Conservation (phyloP, 2,888 invertebrate genomes). For the Eretmocerus hayati region DNA sequence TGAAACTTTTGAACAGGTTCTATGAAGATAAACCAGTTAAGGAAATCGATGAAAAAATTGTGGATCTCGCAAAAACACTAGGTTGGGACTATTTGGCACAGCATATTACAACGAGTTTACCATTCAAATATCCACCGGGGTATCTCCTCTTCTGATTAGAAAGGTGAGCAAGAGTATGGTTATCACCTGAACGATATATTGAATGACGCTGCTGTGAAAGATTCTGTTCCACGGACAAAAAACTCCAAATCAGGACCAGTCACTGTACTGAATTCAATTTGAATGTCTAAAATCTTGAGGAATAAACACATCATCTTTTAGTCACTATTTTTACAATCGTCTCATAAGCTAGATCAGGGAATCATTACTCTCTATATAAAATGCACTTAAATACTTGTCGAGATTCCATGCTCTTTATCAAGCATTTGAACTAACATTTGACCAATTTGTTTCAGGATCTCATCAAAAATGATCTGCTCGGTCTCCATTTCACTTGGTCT, state of each 20-base stretch:
- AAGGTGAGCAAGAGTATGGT: conserved; percentile 9
- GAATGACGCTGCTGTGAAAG: too few species aligned
- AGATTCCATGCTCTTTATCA: background rate
- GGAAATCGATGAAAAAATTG: conserved; percentile 64
- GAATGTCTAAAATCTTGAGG: too few species aligned
- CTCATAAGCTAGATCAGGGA: too few species aligned
- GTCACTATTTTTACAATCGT: too few species aligned
- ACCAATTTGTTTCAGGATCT: conserved; percentile 14
- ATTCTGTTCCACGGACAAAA: too few species aligned
- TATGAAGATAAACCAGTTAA: conserved; percentile 74
- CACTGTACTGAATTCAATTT: too few species aligned
- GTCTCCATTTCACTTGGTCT: conserved; percentile 3
- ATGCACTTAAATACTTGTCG: too few species aligned
- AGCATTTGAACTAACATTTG: conserved; percentile 3
- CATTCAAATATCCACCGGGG: conserved; percentile 61
- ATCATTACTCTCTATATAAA: too few species aligned
- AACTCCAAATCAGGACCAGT: too few species aligned
- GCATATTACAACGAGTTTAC: conserved; percentile 53
- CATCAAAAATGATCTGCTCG: conserved; percentile 11
- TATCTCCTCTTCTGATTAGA: conserved; percentile 64
- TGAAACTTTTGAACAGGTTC: conserved; percentile 67
- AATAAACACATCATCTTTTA: too few species aligned
- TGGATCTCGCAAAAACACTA: conserved; percentile 59
- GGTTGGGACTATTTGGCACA: conserved; percentile 65
- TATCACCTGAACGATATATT: too few species aligned